Conservation (phyloP, 2,888 invertebrate genomes). For the Acholoe squamosa region DNA sequence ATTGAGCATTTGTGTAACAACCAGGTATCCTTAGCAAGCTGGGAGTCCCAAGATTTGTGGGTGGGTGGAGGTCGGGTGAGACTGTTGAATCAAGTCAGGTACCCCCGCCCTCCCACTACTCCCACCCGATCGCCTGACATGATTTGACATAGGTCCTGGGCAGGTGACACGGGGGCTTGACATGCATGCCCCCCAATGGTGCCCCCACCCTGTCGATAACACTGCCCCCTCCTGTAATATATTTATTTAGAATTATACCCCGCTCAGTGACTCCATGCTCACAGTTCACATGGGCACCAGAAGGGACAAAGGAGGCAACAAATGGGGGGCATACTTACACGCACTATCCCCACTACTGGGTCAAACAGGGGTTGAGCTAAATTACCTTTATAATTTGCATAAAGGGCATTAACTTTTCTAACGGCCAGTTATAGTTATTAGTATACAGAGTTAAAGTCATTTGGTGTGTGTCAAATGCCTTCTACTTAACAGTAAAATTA, state of each 20-base stretch:
- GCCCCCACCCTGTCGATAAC: background rate
- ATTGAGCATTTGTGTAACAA: conserved; percentile 14
- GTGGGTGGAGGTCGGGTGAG: background rate
- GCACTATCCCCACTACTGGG: background rate
- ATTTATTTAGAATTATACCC: conserved; percentile 18
- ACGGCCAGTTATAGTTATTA: background rate
- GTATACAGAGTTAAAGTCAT: background rate
- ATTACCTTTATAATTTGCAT: conserved; percentile 18
- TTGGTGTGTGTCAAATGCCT: background rate
- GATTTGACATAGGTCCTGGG: conserved; percentile 26
- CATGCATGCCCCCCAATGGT: background rate
- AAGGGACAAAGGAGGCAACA: background rate
- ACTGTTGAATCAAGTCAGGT: background rate
- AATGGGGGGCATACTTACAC: background rate
- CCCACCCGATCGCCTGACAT: conserved; percentile 2
- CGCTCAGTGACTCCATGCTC: conserved; percentile 18
- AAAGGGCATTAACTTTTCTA: conserved; percentile 21
- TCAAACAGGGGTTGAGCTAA: background rate
- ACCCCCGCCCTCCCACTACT: background rate
- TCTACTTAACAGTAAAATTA: background rate
- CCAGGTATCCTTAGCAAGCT: background rate
- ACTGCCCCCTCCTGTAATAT: background rate
- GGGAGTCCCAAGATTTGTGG: background rate
- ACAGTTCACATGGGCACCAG: background rate
- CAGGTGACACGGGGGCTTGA: conserved; percentile 27